A percentile compares a stretch with the other conserved stretches of the same genome.
Conservation (phyloP, 1,140 invertebrate genomes). For the Camponotus pennsylvanicus region DNA sequence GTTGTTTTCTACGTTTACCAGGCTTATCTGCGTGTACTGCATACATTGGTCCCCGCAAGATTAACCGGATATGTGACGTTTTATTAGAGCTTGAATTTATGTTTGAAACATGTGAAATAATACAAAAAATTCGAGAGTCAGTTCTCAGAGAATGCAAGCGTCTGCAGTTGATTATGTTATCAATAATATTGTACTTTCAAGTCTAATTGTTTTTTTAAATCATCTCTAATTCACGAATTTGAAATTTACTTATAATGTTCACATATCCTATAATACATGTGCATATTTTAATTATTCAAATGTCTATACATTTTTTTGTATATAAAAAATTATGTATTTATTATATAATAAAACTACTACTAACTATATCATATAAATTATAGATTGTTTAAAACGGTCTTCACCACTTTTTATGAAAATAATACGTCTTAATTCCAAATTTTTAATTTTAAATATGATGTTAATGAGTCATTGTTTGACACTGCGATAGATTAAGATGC, state of each 20-base stretch:
- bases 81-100: constrained; percentile 53
- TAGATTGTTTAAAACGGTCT: too few relatives aligned
- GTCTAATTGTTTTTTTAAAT: too few relatives aligned
- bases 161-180: not conserved
- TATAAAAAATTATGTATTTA: too few relatives aligned
- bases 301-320: too few relatives aligned
- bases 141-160: not conserved
- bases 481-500: constrained; percentile 10
- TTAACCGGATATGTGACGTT: constrained; percentile 54
- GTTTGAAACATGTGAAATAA: constrained; percentile 19
- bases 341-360: too few relatives aligned
- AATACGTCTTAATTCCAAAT: not conserved
- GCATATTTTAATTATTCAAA: too few relatives aligned
- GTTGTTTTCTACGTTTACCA: constrained; percentile 60
- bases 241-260: too few relatives aligned
- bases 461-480: too few relatives aligned
- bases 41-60: constrained; percentile 28
- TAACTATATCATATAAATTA: too few relatives aligned
- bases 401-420: not conserved
- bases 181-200: not conserved
- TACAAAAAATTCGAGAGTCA: constrained; percentile 9
- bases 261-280: too few relatives aligned
- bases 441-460: not conserved
- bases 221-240: too few relatives aligned
- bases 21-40: constrained; percentile 48